phyloP scores from a whole-genome alignment of 2,888 invertebrate species.

The Acanthosepion lycidas region DNA sequence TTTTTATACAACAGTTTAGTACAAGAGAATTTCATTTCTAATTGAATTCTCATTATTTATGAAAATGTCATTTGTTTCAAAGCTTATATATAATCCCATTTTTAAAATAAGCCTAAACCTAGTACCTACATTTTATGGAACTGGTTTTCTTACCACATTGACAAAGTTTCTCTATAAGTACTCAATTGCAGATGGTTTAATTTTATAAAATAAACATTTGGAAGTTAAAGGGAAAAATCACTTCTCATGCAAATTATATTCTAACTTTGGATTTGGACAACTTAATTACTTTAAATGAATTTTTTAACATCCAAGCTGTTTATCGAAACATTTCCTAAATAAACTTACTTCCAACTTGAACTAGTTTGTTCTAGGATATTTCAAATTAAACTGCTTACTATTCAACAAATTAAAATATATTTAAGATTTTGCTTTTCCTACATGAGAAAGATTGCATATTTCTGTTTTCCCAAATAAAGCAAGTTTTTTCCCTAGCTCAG shows the following conservation, averaged over 20 bases:
- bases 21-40: neutral
- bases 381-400: neutral
- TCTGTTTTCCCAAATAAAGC: too few species aligned
- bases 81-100: neutral
- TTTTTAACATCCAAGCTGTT: neutral
- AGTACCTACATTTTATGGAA: neutral
- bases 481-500: too few species aligned
- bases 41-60: neutral
- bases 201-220: too few species aligned
- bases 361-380: neutral
- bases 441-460: too few species aligned
- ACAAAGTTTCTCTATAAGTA: too few species aligned
- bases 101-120: neutral
- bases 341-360: neutral
- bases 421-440: neutral
- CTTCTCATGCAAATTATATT: too few species aligned
- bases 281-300: neutral
- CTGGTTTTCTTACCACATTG: neutral
- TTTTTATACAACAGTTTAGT: neutral
- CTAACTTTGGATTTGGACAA: neutral
- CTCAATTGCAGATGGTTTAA: too few species aligned
- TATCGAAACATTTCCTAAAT: neutral
- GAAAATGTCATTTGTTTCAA: neutral
- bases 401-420: neutral
- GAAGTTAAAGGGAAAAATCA: too few species aligned